phyloP scores from a whole-genome alignment of 2,797 vertebrate species.

The Thunnus albacares region DNA sequence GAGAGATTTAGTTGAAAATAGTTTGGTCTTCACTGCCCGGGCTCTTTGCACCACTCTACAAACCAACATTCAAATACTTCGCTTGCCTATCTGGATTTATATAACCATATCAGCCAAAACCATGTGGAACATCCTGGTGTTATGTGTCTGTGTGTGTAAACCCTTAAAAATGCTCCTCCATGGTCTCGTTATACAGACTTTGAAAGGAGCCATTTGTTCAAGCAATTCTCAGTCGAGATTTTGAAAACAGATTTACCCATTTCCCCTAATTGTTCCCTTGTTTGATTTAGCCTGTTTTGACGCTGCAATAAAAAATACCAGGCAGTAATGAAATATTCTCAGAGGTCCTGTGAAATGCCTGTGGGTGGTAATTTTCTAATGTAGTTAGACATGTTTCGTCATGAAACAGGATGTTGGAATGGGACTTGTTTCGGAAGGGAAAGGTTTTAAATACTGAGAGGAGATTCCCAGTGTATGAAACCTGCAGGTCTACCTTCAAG shows the following conservation, averaged over 20 bases:
- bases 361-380: slow-evolving; percentile 21
- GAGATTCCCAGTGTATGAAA: slow-evolving; percentile 12
- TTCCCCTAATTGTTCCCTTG: slow-evolving; percentile 24
- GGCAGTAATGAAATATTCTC: slow-evolving; percentile 17
- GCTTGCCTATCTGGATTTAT: slow-evolving; percentile 21
- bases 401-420: slow-evolving; percentile 19
- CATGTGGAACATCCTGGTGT: not conserved
- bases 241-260: slow-evolving; percentile 50
- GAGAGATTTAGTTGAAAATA: slow-evolving; percentile 40
- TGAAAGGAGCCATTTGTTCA: slow-evolving; percentile 56
- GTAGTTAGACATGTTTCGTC: not conserved
- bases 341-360: slow-evolving; percentile 19
- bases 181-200: slow-evolving; percentile 30
- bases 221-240: slow-evolving; percentile 38
- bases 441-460: slow-evolving; percentile 15
- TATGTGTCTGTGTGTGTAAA: slow-evolving; percentile 13
- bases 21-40: not conserved
- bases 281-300: slow-evolving; percentile 51
- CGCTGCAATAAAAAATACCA: slow-evolving; percentile 16
- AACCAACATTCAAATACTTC: not conserved
- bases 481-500: not conserved
- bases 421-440: slow-evolving; percentile 5
- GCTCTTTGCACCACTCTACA: not conserved
- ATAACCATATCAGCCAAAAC: not conserved
- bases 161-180: slow-evolving; percentile 11